Conservation (phyloP, 2,113 vertebrate species). For the Bambusicola thoracicus region DNA sequence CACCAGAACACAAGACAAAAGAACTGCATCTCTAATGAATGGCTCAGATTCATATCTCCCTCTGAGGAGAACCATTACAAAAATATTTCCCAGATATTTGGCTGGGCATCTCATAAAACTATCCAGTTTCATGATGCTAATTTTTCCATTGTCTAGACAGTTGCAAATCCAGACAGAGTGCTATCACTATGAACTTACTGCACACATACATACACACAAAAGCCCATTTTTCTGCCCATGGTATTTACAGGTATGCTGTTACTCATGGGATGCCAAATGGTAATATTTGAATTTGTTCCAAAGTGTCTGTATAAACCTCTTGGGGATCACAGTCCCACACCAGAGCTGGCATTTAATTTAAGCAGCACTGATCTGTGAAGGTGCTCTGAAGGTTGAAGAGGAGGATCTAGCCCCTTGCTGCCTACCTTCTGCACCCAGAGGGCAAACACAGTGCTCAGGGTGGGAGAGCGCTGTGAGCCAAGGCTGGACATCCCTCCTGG, state of each 20-base stretch:
- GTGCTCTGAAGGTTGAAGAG: not conserved
- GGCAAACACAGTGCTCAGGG: not conserved
- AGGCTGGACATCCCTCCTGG: not conserved
- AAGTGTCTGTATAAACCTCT: not conserved
- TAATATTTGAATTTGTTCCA: not conserved
- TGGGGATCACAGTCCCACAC: not conserved
- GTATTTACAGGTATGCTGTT: conserved; percentile 26
- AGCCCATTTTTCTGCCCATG: not conserved
- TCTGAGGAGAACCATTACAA: conserved; percentile 43
- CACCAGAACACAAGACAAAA: conserved; percentile 18
- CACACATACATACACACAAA: not conserved
- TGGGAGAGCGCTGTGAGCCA: not conserved
- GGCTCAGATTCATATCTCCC: conserved; percentile 58
- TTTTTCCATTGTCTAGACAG: conserved; percentile 80
- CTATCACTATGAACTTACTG: conserved; percentile 55
- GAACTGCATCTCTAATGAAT: conserved; percentile 52
- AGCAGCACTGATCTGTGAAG: not conserved
- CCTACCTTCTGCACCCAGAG: not conserved
- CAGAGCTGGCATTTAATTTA: not conserved
- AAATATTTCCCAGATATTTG: conserved; percentile 71
- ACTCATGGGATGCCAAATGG: not conserved
- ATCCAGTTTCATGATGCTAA: conserved; percentile 70
- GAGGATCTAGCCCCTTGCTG: not conserved
- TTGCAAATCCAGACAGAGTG: conserved; percentile 69
- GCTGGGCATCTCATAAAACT: conserved; percentile 57